Conservation (phyloP, 2,113 vertebrate species). For the Sceloporus tristichus region DNA sequence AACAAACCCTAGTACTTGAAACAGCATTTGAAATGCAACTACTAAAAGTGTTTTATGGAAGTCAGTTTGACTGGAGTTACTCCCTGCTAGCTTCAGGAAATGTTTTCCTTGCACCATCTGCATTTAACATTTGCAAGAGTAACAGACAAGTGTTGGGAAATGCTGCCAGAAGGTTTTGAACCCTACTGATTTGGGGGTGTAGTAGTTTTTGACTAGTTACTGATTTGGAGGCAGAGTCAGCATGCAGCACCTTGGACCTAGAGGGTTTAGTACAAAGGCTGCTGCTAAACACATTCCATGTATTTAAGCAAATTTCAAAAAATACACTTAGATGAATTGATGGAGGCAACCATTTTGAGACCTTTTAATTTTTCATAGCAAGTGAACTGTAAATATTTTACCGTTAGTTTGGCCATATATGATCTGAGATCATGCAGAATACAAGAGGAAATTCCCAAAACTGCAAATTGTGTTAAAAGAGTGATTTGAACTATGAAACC, state of each 20-base stretch:
- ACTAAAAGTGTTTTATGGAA: background rate
- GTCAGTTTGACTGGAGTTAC: fast-evolving
- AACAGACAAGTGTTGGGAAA: constrained; percentile 40
- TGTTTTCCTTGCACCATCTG: constrained; percentile 6
- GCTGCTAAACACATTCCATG: constrained; percentile 85
- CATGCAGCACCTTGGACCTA: constrained; percentile 52
- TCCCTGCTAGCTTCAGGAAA: constrained; percentile 22
- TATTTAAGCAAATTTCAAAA: constrained; percentile 54
- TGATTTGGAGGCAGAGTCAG: constrained; percentile 44
- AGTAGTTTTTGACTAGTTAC: background rate
- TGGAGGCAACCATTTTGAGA: constrained; percentile 73
- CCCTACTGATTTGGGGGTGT: constrained; percentile 43
- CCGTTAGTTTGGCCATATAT: constrained; percentile 80
- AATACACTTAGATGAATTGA: constrained; percentile 46
- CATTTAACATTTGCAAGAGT: background rate
- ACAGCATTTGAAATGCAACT: background rate
- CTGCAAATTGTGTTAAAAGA: constrained; percentile 60
- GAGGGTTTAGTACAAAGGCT: constrained; percentile 65
- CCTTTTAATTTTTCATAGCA: constrained; percentile 75
- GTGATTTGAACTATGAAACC: constrained; percentile 61
- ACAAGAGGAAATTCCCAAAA: constrained; percentile 65
- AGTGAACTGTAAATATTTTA: constrained; percentile 85
- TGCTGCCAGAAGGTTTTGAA: constrained; percentile 52
- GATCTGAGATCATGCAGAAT: constrained; percentile 81
- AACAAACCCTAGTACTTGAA: constrained; percentile 34